phyloP scores from a whole-genome alignment of 2,797 vertebrate genomes.

The Limnodromus scolopaceus region DNA sequence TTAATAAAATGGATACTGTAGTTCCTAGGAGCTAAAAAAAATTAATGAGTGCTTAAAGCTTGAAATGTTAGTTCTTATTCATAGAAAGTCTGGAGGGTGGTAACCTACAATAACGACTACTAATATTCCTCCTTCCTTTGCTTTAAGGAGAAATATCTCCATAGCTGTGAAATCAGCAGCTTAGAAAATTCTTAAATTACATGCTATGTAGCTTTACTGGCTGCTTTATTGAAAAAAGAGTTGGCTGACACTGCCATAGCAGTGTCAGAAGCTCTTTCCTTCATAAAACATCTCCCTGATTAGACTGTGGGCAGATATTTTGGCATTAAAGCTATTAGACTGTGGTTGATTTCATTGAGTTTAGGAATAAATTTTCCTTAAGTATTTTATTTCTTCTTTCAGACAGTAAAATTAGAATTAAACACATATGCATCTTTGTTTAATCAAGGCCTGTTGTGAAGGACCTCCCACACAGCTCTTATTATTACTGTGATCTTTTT shows the following conservation, averaged over 20 bases:
- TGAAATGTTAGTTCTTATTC: slow-evolving; percentile 7
- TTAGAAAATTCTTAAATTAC: slow-evolving; percentile 1
- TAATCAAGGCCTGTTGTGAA: background rate
- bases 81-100: background rate
- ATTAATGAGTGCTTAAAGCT: background rate
- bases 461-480: background rate
- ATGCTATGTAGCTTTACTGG: background rate
- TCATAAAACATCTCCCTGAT: background rate
- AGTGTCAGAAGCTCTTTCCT: background rate
- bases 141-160: background rate
- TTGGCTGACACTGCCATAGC: background rate
- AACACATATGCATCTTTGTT: background rate
- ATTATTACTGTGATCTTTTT: background rate
- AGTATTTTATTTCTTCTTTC: slow-evolving; percentile 2
- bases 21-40: background rate
- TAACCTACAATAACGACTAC: background rate
- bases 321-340: background rate
- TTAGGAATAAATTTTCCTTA: background rate
- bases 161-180: background rate
- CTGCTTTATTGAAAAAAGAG: slow-evolving; percentile 4
- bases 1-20: background rate
- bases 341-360: background rate
- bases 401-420: background rate
- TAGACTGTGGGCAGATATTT: background rate
- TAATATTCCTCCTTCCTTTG: background rate